Base-by-base conservation (phyloP, 2,888 invertebrate genomes). In the Chrysolina haemoptera region DNA sequence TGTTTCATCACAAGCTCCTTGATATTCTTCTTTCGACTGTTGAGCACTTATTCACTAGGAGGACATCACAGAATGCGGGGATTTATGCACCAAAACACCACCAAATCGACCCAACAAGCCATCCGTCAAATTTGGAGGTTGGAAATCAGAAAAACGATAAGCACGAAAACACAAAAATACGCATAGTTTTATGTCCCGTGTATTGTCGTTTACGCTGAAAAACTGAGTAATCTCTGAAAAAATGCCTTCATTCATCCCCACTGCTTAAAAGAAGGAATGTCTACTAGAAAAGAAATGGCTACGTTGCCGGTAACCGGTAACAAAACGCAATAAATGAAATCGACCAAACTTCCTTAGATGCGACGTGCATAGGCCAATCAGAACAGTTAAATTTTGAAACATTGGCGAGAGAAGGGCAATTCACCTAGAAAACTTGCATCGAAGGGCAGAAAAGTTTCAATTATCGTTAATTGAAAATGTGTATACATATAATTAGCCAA, bases 41-140 rank as follows among this genome's bases (percentile, higher is more conserved):
- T 27, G 14, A 16, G 12, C 20, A 59, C 59, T n/a, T 59, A 59
- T 59, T 55, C 55, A 55, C 20, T 22, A 12, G 12, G 22, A n/a
- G 12, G 22, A 55, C 22, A 5, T 1, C 14, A 14, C 14, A n/a
- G 27, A n/a, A 27, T 59, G 59, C 59, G n/a, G 59, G 27, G 12
- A 16, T 27, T 27, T 59, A 55, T 59, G 59, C 59, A 59, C 27
- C 59, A 59, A 59, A 59, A 59, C 27, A 35, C 16, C 27, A 59
- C n/a, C 22, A 59, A 14, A 14, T 35, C 59, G 59, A 59, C 16
- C 59, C 59, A 59, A 59, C 59, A 59, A 27, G 9, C 59, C 59
- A 59, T 59, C 35, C 35, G 59, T 59, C 59, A 59, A 35, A 35
- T 59, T 59, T 59, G 59, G 10, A 59, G 59, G 59, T 22, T 59